Evolutionary conservation across 2,113 vertebrate genomes (phyloP), one percentile per base, ranked within the genome.

Genomic region (Lanius ludovicianus): DNA sequence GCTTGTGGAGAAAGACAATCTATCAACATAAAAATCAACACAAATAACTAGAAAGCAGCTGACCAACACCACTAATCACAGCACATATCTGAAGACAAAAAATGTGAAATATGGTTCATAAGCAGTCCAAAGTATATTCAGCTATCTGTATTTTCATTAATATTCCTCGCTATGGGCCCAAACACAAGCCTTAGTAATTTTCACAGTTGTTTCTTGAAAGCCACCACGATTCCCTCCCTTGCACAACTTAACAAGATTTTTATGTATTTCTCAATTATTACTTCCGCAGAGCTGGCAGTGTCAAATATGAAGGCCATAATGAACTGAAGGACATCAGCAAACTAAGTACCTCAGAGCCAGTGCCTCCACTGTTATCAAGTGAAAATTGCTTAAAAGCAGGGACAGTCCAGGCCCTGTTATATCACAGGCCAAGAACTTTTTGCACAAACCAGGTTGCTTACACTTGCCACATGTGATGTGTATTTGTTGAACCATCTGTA

Each of bases 321-420:
- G 62, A 92, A 87, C 77, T 91, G 93, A 95, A 95, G 84, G 84
- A 93, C 91, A 83, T 92, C 41, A 55, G 82, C 71, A 82, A 93
- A 76, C 67, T 10, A 57, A 90, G 53, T 19, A 69, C 4, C 2
- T 95, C 84, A 91, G 62, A 96, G 70, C 37, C 87, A 59, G 35
- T 76, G 75, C 42, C 67, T 52, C 70, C 90, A 67, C 2, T 80
- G 93, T 80, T 90, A 94, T 70, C 93, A 74, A 1, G 1, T 56
- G 67, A 59, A 85, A 87, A 65, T n/a, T 35, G 47, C 33, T 80
- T 39, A 50, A 85, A 91, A 87, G 82, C 55, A 87, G 64, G 33
- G 53, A 53, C 75, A 74, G 14, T 9, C 37, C 65, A 76, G 24
- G 46, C 50, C 50, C 65, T 3, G 7, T 46, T 69, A 0, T 35